Evolutionary conservation across 2,888 invertebrate species (phyloP), one percentile per base, ranked within the genome.

Genomic region (Cremastinae sp.): DNA sequence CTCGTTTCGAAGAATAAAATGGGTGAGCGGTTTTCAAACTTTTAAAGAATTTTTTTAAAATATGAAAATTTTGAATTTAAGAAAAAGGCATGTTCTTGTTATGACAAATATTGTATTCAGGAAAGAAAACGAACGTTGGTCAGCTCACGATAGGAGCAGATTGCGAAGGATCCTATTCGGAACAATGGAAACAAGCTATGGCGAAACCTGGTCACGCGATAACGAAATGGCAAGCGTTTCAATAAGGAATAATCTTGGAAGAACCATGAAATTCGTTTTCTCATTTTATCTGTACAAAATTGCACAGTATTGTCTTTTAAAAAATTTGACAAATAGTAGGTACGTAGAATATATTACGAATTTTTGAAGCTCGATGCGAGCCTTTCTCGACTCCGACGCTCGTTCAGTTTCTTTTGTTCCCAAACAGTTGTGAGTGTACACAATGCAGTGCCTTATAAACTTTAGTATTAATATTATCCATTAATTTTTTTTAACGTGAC

Each of bases 41-140:
- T 16, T 5, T 38, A 9, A 9, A 1, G 14, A 18, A 7, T 53
- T 53, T 28, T 28, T 14, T 2, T 2, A 28, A 53, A 22, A 20
- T 10, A 41, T 41, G 41, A n/a, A 5, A 41, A 41, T 2, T 41
- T 7, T 38, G 3, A 18, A 16, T 20, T 28, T 8, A 4, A 16
- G 9, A 10, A 1, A 43, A 12, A n/a, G 28, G 8, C 9, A 0
- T 41, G 34, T 34, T 16, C n/a, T 49, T 10, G 28, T 65, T 0
- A 4, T 18, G 36, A 38, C 43, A 41, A 38, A 53, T 58, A 49
- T 18, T 49, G 18, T 28, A 86, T 86, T 59, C 69, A 90, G 90
- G 90, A 4, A 94, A 94, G 84, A 95, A 95, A 85, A 92, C 92
- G 78, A 91, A 93, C 68, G 89, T 95, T 10, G 94, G 95, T 0